Conservation (phyloP, 2,888 invertebrate species). For the Drosophila sordidapex region DNA sequence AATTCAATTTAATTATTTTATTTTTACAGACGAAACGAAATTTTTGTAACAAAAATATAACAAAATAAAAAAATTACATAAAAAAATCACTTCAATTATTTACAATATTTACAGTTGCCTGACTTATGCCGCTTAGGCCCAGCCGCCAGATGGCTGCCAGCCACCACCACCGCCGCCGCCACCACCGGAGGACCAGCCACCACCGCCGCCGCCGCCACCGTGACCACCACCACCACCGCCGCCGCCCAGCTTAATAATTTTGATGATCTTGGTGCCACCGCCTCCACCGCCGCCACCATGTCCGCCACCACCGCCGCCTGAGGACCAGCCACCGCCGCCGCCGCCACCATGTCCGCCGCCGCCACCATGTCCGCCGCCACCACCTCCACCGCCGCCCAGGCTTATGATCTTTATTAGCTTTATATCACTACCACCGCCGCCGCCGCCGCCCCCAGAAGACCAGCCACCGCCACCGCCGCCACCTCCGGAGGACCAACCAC, state of each 20-base stretch:
- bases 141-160: slow-evolving; percentile 79
- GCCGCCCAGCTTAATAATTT: slow-evolving; percentile 55
- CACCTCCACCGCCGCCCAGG: slow-evolving; percentile 40
- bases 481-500: slow-evolving; percentile 56
- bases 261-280: slow-evolving; percentile 50
- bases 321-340: slow-evolving; percentile 50
- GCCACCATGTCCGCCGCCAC: slow-evolving; percentile 21
- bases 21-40: slow-evolving; percentile 1
- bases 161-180: slow-evolving; percentile 68
- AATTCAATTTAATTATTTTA: slow-evolving; percentile 6
- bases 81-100: slow-evolving; percentile 42
- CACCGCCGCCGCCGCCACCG: slow-evolving; percentile 53
- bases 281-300: slow-evolving; percentile 53
- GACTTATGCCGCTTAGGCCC: slow-evolving; percentile 66
- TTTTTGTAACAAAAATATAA: background rate
- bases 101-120: slow-evolving; percentile 69
- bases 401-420: background rate
- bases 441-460: slow-evolving; percentile 58
- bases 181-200: slow-evolving; percentile 61
- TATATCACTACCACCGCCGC: slow-evolving; percentile 58
- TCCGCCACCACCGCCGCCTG: slow-evolving; percentile 57
- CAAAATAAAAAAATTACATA: slow-evolving; percentile 8
- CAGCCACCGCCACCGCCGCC: slow-evolving; percentile 62
- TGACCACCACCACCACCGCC: slow-evolving; percentile 43
- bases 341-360: slow-evolving; percentile 47